These are phyloP conservation scores for Trichonephila clavipes DNA, from an alignment of 1,140 invertebrate species.

Conservation along the genomic window DNA sequence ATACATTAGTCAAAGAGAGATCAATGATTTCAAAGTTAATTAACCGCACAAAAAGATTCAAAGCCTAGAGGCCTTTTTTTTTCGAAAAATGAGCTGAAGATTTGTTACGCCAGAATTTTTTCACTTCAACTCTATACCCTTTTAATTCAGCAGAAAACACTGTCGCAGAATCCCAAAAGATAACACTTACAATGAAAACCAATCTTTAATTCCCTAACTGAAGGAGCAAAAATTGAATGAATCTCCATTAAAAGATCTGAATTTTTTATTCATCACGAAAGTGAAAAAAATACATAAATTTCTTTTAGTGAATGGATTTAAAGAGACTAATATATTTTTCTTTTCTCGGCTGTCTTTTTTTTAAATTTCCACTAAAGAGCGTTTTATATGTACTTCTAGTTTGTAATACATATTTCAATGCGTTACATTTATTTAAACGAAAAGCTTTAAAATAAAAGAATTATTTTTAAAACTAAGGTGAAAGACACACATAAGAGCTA, in stretches of 20 bases:
- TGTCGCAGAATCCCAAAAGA: neutral
- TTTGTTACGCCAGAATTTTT: neutral
- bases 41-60: neutral
- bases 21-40: neutral
- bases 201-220: neutral
- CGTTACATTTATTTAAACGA: neutral
- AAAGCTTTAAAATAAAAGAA: no score
- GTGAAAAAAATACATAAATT: neutral
- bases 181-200: conserved; percentile 3
- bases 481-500: no score
- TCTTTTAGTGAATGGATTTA: neutral
- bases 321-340: neutral
- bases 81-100: neutral
- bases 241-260: neutral
- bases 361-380: neutral
- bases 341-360: neutral
- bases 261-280: neutral
- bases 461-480: no score
- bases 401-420: neutral
- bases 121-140: neutral
- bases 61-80: neutral
- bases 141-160: neutral
- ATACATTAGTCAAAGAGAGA: neutral
- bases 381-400: neutral
- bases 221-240: neutral